Percentiles rank a stretch among this genome's conserved stretches.
These are phyloP conservation scores for Phytoseiulus persimilis DNA, from an alignment of 2,888 invertebrate species.

Conservation along the genomic window DNA sequence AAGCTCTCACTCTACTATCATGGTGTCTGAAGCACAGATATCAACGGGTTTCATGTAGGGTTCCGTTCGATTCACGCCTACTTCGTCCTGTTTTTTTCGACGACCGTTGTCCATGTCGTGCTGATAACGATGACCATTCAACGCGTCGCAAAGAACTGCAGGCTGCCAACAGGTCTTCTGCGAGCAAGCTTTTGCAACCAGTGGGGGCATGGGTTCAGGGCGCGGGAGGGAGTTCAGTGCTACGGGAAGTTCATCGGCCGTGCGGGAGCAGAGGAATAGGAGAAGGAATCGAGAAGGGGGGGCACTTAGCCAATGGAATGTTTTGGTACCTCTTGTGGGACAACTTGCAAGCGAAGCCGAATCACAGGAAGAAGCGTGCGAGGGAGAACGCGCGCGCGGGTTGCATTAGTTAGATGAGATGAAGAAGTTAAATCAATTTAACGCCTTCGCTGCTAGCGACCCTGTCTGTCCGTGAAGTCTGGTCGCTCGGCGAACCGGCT, in stretches of 20 bases:
- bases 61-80: no score
- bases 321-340: conserved; percentile 5
- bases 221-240: no score
- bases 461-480: background rate
- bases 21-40: no score
- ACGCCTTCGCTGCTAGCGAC: background rate
- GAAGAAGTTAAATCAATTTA: conserved; percentile 5
- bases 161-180: no score
- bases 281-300: background rate
- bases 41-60: no score
- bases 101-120: no score
- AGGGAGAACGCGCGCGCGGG: background rate
- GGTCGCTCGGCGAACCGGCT: background rate
- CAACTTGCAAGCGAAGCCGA: background rate
- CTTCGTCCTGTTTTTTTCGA: no score
- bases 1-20: no score
- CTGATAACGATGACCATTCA: no score
- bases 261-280: background rate
- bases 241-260: background rate
- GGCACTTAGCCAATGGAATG: conserved; percentile 5
- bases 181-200: no score
- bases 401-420: background rate
- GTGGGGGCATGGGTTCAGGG: no score
- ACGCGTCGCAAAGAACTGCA: no score
- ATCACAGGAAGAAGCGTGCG: background rate